Base-by-base conservation (phyloP, 2,797 vertebrate species). In the Crocodylus rhombifer region DNA sequence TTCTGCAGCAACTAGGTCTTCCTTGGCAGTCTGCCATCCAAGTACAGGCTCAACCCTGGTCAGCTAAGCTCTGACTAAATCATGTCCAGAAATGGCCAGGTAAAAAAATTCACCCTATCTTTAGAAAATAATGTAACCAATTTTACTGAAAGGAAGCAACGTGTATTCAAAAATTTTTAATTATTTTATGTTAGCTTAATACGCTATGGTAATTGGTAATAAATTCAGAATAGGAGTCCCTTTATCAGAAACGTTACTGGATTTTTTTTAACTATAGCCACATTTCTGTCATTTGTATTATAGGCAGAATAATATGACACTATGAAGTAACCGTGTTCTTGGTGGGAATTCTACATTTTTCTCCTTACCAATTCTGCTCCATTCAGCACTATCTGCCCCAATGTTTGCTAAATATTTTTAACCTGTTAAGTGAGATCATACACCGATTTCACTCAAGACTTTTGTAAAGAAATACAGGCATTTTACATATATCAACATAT, bases 391-490 rank as follows among this genome's bases (percentile, higher is more conserved):
- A 78, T 91, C 90, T 69, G 58, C 65, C 83, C 89, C 81, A 85
- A 26, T 2, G 2, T 71, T 91, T 90, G 76, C 83, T 92, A 95
- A 94, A 88, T 92, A 96, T 86, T 97, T 96, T 92, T 95, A 91
- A 75, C 74, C 84, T 81, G 18, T 87, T 91, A 93, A 92, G 82
- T 23, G 79, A 91, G 36, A 65, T 94, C 75, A 80, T n/a, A 77
- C 51, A 67, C 79, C 77, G 79, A 58, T 93, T 86, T 82, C 83
- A 92, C 92, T 90, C 90, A 81, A 60, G 58, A 56, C 87, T 75
- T 95, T 77, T 71, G 82, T 57, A 78, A 69, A 30, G 91, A 97
- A 93, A 85, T 83, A 87, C 5, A 42, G 67, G 51, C 71, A 75
- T 92, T 93, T 95, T 91, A 93, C 75, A 65, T 63, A 87, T 62